These are phyloP conservation scores for Acanthopleura granulata DNA, from an alignment of 2,888 invertebrate species.

Conservation along the genomic window DNA sequence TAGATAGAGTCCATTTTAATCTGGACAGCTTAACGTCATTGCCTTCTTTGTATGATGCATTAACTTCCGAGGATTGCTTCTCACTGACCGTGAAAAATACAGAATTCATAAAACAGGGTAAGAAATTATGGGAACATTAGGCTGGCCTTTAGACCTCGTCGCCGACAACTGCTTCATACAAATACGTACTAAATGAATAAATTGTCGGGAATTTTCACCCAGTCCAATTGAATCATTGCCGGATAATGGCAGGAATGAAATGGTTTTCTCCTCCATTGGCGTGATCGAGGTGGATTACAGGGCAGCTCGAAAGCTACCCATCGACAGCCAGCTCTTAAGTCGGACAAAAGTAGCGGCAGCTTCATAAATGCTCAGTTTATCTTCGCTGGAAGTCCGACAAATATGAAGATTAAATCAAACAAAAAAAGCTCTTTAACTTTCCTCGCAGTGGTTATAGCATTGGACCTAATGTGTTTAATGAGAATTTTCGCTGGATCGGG, in stretches of 20 bases:
- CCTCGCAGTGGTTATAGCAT: neutral
- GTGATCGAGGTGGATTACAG: neutral
- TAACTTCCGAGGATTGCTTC: neutral
- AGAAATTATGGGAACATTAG: constrained; percentile 8
- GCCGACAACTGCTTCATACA: neutral
- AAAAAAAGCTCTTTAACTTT: neutral
- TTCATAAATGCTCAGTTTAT: constrained; percentile 1
- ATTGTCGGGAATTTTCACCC: neutral
- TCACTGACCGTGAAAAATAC: neutral
- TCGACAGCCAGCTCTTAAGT: no score
- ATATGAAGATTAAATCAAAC: constrained; percentile 12
- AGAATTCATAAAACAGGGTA: constrained; percentile 8
- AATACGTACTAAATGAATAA: constrained; percentile 13
- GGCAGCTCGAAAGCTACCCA: no score
- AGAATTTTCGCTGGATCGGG: no score
- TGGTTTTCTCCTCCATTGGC: constrained; percentile 13
- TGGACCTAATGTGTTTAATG: constrained; percentile 9
- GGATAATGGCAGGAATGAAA: neutral
- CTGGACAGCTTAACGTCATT: neutral
- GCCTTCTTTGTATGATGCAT: neutral
- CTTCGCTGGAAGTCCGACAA: constrained; percentile 12
- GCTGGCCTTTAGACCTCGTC: neutral
- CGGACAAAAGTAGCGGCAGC: neutral
- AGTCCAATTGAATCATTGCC: neutral
- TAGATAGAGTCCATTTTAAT: neutral